Percentiles rank a stretch among this genome's conserved stretches.
Conservation (phyloP, 2,888 invertebrate species). For the Leptothorax acervorum region DNA sequence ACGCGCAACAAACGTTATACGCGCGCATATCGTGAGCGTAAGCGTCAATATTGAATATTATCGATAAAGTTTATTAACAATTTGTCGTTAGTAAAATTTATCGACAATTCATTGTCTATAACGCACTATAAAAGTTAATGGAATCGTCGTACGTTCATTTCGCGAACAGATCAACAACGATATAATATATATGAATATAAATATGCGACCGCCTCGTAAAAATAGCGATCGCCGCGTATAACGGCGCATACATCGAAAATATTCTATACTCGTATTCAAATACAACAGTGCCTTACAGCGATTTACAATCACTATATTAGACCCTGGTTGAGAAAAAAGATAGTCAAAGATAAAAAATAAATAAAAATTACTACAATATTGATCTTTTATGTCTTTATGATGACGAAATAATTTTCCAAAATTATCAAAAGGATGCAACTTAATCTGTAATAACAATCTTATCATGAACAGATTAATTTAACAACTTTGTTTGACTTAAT, state of each 20-base stretch:
- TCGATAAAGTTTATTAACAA: slow-evolving; percentile 12
- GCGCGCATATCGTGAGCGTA: not conserved
- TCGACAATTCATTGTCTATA: not conserved
- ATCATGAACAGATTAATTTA: not conserved
- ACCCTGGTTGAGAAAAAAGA: not conserved
- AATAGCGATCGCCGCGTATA: not conserved
- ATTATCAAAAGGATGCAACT: not conserved
- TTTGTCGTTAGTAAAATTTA: slow-evolving; percentile 4
- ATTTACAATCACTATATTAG: not conserved
- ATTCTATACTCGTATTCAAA: slow-evolving; percentile 12
- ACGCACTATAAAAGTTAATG: slow-evolving; percentile 21
- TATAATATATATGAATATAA: slow-evolving; percentile 1
- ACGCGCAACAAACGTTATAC: slow-evolving; percentile 11
- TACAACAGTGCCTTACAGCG: slow-evolving; percentile 42
- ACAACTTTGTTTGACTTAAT: not conserved
- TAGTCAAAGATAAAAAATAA: not conserved
- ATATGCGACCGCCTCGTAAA: not conserved
- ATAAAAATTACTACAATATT: not conserved
- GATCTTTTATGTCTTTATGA: not conserved
- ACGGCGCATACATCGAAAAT: slow-evolving; percentile 10
- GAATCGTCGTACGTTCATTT: slow-evolving; percentile 7
- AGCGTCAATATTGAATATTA: not conserved
- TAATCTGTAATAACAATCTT: not conserved
- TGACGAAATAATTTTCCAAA: not conserved
- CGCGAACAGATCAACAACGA: slow-evolving; percentile 13